Evolutionary conservation across 2,888 invertebrate genomes (phyloP), one percentile per base, ranked within the genome.

Genomic region (Zaprionus obscuricornis): DNA sequence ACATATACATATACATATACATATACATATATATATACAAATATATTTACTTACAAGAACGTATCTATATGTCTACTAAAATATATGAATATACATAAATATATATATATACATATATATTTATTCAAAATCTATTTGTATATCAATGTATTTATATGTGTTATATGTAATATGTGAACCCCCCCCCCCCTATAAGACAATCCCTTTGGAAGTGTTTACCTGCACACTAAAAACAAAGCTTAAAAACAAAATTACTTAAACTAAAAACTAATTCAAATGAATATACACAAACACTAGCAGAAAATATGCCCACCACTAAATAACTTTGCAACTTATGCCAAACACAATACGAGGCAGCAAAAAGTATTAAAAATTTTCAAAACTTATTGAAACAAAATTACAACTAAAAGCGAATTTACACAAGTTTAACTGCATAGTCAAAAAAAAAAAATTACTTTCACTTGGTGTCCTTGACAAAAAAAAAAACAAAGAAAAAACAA

Each of bases 391-490:
- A 49, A 34, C 29, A 37, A 18, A 56, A 27, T 29, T 52, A 45
- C 45, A 57, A 42, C 59, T 45, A 59, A 70, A 75, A 68, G 82
- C 86, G 82, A 82, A 82, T 84, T 84, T 69, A 79, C 66, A 79
- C 64, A 50, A 43, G 46, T 42, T 40, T 57, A 51, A 79, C 36
- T 85, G 78, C 83, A 83, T 85, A 85, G 83, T 85, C 85, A 78
- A 83, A 85, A 71, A 43, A 49, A 22, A 13, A 29, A 47, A 27
- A 42, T 3, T 70, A 62, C 56, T 76, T 52, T 83, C 79, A 83
- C 85, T 83, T 45, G 85, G 85, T 85, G 85, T 81, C 85, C 85
- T 85, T 85, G 73, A 55, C 67, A 49, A 71, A 45, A 49, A 7
- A 18, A 37, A 55, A 60, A 77, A 82, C 74, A 26, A 52, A 33